These are phyloP conservation scores for Epizoanthus ramosus DNA, from an alignment of 92 coral and sea anemone species.

Conservation along the genomic window DNA sequence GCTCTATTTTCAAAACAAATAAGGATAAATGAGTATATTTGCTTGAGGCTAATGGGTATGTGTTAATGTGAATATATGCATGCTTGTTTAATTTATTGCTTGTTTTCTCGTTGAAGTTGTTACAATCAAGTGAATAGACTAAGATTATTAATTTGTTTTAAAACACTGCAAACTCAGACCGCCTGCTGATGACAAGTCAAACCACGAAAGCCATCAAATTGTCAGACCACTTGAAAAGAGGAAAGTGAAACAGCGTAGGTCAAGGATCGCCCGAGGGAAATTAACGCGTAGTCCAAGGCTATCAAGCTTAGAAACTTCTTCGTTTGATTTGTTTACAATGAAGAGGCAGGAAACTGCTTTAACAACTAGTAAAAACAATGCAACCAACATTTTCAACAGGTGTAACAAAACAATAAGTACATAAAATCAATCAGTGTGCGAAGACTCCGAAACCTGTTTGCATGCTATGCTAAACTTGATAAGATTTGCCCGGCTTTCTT, in stretches of 20 bases:
- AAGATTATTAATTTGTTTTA: constrained; percentile 44
- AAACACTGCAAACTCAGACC: constrained; percentile 42
- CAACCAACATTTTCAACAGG: constrained; percentile 7
- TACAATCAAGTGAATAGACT: constrained; percentile 35
- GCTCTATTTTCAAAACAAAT: constrained; percentile 36
- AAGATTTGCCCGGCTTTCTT: constrained; percentile 35
- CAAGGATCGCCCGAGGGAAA: constrained; percentile 38
- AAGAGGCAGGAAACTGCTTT: constrained; percentile 27
- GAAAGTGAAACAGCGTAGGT: constrained; percentile 35
- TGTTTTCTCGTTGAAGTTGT: constrained; percentile 25
- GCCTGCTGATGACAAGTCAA: constrained; percentile 46
- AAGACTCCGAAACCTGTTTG: background rate
- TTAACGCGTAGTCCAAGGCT: background rate
- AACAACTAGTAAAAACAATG: background rate
- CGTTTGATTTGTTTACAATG: constrained; percentile 3
- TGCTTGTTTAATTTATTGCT: constrained; percentile 32
- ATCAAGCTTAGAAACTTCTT: constrained; percentile 14
- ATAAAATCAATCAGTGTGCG: background rate
- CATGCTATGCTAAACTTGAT: constrained; percentile 32
- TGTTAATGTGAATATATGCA: constrained; percentile 9
- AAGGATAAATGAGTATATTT: constrained; percentile 8
- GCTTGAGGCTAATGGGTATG: constrained; percentile 34
- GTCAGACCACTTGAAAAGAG: constrained; percentile 42
- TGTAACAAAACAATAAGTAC: background rate
- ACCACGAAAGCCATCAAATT: constrained; percentile 43